A percentile compares a stretch with the other conserved stretches of the same genome.
Conservation (phyloP, 1,140 invertebrate genomes). For the Drosophila pandora region DNA sequence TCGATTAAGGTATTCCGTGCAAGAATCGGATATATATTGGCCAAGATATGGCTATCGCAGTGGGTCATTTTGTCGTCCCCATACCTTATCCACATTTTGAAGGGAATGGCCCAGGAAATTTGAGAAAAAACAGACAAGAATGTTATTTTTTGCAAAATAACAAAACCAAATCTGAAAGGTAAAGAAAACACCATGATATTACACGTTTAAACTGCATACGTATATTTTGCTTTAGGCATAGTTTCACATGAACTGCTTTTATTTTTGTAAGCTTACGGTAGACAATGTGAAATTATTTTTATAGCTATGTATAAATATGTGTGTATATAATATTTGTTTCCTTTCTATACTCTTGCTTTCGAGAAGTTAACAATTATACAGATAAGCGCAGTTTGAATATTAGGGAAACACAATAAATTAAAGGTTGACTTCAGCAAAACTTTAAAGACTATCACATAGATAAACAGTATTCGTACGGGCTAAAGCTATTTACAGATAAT, state of each 20-base stretch:
- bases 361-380: conserved; percentile 48
- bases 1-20: no score
- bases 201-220: conserved; percentile 25
- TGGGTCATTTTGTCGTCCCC: no score
- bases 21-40: no score
- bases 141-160: no score
- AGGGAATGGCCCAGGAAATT: no score
- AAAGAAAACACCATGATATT: neutral
- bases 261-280: conserved; percentile 35
- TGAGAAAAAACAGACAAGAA: no score
- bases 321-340: conserved; percentile 20
- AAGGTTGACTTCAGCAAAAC: conserved; percentile 64
- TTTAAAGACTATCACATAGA: conserved; percentile 75
- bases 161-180: neutral
- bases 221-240: conserved; percentile 31
- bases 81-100: no score
- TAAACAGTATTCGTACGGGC: conserved; percentile 50
- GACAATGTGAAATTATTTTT: conserved; percentile 29
- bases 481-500: conserved; percentile 73
- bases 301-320: conserved; percentile 32
- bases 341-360: conserved; percentile 26
- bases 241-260: conserved; percentile 19
- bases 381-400: conserved; percentile 37
- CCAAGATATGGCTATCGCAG: no score
- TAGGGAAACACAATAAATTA: conserved; percentile 40